A percentile compares a stretch with the other conserved stretches of the same genome.
These are phyloP conservation scores for Sanderia malayensis DNA, from an alignment of 30 jellyfish, hydroid and myxozoan species.

Conservation along the genomic window DNA sequence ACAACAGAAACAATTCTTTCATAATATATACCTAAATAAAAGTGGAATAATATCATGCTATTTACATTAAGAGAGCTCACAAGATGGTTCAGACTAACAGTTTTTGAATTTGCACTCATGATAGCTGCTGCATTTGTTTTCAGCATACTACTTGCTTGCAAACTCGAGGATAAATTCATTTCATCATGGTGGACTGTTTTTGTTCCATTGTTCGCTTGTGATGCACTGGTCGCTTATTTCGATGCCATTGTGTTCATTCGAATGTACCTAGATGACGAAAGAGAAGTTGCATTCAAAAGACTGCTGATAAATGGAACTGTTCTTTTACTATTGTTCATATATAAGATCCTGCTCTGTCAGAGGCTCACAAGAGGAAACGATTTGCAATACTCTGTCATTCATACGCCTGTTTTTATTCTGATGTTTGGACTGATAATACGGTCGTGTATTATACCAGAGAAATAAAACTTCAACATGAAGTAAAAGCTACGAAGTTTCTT, in stretches of 20 bases:
- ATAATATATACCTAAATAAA: too few relatives aligned
- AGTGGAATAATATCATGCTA: too few relatives aligned
- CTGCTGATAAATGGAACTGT: slow-evolving; percentile 68
- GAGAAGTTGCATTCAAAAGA: slow-evolving; percentile 83
- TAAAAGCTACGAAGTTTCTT: too few relatives aligned
- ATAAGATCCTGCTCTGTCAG: slow-evolving; percentile 85
- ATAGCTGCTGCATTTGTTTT: slow-evolving; percentile 42
- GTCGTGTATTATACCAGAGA: slow-evolving; percentile 81
- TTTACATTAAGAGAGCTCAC: slow-evolving; percentile 80
- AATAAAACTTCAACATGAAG: slow-evolving; percentile 1
- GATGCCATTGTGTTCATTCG: slow-evolving; percentile 86
- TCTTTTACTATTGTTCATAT: slow-evolving; percentile 64
- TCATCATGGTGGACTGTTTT: slow-evolving; percentile 93
- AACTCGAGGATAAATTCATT: slow-evolving; percentile 54
- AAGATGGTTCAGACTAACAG: slow-evolving; percentile 74
- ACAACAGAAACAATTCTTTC: too few relatives aligned
- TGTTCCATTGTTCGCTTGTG: slow-evolving; percentile 84
- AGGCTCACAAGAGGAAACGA: slow-evolving; percentile 63
- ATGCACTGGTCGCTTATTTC: slow-evolving; percentile 81
- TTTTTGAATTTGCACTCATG: slow-evolving; percentile 74
- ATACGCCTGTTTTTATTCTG: slow-evolving; percentile 77
- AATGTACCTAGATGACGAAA: slow-evolving; percentile 66
- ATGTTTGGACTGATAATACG: slow-evolving; percentile 70
- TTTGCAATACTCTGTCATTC: slow-evolving; percentile 66
- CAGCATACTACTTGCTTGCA: slow-evolving; percentile 72